Percentiles rank a stretch among this genome's conserved stretches.
phyloP scores from a whole-genome alignment of 2,888 invertebrate species.

The Acronicta aceris region DNA sequence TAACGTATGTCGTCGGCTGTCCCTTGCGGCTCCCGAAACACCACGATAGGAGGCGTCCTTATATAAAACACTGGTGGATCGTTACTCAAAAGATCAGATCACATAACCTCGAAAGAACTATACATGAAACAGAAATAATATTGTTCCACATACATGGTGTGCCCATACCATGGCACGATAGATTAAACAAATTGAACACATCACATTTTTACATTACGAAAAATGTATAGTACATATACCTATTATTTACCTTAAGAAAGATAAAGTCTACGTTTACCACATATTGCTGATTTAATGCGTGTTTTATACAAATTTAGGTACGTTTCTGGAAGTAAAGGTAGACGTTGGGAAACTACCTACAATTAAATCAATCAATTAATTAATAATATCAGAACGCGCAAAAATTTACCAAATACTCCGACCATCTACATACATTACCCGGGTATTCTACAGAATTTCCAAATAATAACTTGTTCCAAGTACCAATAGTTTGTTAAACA shows the following conservation, averaged over 20 bases:
- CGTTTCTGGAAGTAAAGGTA: not conserved
- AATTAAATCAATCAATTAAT: too few species aligned
- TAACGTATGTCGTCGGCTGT: conserved; percentile 16
- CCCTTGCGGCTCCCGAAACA: conserved; percentile 12
- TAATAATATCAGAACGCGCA: too few species aligned
- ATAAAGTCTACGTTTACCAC: conserved; percentile 7
- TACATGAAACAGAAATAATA: conserved; percentile 7
- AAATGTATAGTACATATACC: conserved; percentile 11
- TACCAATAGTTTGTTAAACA: too few species aligned
- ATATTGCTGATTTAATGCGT: conserved; percentile 7
- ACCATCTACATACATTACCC: not conserved
- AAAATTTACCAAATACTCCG: not conserved
- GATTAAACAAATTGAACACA: conserved; percentile 35
- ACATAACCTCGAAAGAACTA: conserved; percentile 12
- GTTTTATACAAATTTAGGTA: conserved; percentile 1
- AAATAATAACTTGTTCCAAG: not conserved
- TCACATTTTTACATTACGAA: conserved; percentile 27
- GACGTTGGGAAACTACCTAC: not conserved
- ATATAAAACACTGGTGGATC: conserved; percentile 28
- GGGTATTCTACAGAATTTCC: not conserved
- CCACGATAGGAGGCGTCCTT: conserved; percentile 19
- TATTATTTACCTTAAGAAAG: not conserved
- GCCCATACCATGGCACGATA: conserved; percentile 35
- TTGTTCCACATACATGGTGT: conserved; percentile 18
- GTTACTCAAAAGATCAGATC: conserved; percentile 11